Evolutionary conservation across 2,888 invertebrate genomes (phyloP).

Genomic region (Acholoe squamosa): DNA sequence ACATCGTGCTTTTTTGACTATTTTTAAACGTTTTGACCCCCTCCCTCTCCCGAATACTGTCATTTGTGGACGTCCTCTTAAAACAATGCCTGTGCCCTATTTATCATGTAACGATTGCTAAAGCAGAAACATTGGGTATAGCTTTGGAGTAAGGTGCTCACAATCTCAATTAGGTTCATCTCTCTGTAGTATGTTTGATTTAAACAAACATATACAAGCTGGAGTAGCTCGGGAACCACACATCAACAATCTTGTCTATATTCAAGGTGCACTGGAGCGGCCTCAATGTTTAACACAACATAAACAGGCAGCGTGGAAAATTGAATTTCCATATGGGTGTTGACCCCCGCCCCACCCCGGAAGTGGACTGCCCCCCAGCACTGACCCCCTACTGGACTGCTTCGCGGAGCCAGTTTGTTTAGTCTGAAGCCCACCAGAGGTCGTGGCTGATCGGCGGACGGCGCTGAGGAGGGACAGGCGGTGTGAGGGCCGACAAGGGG

Average conservation of each 20-base stretch:
- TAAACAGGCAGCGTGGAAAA: conserved; percentile 46
- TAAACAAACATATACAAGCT: background rate
- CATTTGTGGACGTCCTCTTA: too few relatives aligned
- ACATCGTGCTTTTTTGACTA: too few relatives aligned
- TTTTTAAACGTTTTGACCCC: too few relatives aligned
- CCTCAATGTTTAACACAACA: conserved; percentile 29
- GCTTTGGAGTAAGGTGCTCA: too few relatives aligned
- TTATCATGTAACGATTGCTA: too few relatives aligned
- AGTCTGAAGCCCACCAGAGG: background rate
- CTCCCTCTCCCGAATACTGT: too few relatives aligned
- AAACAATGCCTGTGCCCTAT: too few relatives aligned
- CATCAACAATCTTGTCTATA: background rate
- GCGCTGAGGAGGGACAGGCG: background rate
- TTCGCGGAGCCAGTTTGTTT: conserved; percentile 5
- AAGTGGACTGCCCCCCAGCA: background rate
- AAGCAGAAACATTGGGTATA: too few relatives aligned
- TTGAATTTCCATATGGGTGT: conserved; percentile 14
- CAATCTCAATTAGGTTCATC: too few relatives aligned
- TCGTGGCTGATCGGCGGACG: background rate
- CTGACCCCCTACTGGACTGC: background rate
- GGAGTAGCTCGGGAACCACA: background rate
- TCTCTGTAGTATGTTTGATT: too few relatives aligned
- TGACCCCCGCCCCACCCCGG: background rate
- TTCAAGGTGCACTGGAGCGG: background rate
- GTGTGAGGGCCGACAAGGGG: background rate